These are phyloP conservation scores for Harpagus bidentatus DNA, from an alignment of 2,113 vertebrate species.

Conservation along the genomic window DNA sequence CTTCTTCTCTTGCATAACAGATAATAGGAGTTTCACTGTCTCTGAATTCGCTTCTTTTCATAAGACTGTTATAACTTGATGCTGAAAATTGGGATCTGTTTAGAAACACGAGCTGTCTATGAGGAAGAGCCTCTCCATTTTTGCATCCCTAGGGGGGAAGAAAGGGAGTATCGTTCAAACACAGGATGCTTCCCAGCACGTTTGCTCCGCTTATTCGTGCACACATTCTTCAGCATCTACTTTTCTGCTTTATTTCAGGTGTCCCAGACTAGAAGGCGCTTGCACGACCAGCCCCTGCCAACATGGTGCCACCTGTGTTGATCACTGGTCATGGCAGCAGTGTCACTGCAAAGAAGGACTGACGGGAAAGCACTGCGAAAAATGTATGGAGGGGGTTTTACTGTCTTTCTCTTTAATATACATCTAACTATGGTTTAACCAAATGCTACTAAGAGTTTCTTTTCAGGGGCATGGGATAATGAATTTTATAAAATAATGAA, in stretches of 20 bases:
- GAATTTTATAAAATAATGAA: background rate
- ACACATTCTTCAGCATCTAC: background rate
- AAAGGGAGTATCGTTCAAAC: background rate
- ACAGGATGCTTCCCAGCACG: fast-evolving
- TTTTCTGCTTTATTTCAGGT: slow-evolving; percentile 75
- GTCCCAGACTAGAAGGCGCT: slow-evolving; percentile 89
- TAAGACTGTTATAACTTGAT: background rate
- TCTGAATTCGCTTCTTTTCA: background rate
- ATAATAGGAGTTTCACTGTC: background rate
- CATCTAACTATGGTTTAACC: background rate
- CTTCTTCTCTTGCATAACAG: background rate
- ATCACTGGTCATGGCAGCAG: slow-evolving; percentile 96
- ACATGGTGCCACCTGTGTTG: slow-evolving; percentile 88
- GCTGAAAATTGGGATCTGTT: background rate
- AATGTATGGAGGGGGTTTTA: slow-evolving; percentile 76
- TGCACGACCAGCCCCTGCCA: slow-evolving; percentile 86
- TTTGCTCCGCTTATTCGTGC: background rate
- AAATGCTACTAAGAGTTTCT: background rate
- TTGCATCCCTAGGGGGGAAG: background rate
- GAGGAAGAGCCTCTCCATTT: background rate
- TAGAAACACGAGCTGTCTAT: background rate
- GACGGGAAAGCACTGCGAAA: slow-evolving; percentile 91
- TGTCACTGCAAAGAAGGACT: slow-evolving; percentile 89
- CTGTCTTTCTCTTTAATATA: background rate
- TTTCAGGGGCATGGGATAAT: background rate